Percentiles rank a stretch among this genome's conserved stretches.
Conservation (phyloP, 2,797 vertebrate genomes). For the Gobio occitaniae region DNA sequence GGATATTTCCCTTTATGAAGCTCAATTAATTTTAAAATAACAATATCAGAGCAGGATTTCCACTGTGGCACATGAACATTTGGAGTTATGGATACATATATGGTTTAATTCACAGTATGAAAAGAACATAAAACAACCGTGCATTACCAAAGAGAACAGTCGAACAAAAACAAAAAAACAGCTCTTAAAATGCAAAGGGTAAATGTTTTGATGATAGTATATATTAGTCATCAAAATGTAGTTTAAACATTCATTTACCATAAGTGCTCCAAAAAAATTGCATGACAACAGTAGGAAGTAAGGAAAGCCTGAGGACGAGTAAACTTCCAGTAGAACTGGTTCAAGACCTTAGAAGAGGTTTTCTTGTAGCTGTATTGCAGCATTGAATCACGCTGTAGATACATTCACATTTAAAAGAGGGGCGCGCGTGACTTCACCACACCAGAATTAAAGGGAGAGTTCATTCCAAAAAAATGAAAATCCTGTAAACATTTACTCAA, state of each 20-base stretch:
- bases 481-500: not conserved
- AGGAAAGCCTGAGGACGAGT: slow-evolving; percentile 16
- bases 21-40: slow-evolving; percentile 27
- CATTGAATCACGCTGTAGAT: not conserved
- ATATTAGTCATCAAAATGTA: slow-evolving; percentile 7
- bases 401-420: slow-evolving; percentile 45
- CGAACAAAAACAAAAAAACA: not conserved
- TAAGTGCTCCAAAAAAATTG: slow-evolving; percentile 55
- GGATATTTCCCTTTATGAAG: slow-evolving; percentile 46
- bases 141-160: not conserved
- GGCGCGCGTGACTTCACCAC: slow-evolving; percentile 15
- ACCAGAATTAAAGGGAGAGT: slow-evolving; percentile 10
- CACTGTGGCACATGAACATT: not conserved
- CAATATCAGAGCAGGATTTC: not conserved
- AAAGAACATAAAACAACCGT: slow-evolving; percentile 5
- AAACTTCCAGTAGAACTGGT: not conserved
- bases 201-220: not conserved
- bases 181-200: not conserved
- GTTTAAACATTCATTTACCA: slow-evolving; percentile 22
- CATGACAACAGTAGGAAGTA: not conserved
- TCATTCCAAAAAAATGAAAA: not conserved
- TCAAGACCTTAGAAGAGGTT: not conserved
- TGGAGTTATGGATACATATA: not conserved
- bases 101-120: slow-evolving; percentile 22
- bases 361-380: slow-evolving; percentile 7